These are phyloP conservation scores for Tapirus terrestris DNA, from an alignment of 2,113 vertebrate genomes.

Conservation along the genomic window DNA sequence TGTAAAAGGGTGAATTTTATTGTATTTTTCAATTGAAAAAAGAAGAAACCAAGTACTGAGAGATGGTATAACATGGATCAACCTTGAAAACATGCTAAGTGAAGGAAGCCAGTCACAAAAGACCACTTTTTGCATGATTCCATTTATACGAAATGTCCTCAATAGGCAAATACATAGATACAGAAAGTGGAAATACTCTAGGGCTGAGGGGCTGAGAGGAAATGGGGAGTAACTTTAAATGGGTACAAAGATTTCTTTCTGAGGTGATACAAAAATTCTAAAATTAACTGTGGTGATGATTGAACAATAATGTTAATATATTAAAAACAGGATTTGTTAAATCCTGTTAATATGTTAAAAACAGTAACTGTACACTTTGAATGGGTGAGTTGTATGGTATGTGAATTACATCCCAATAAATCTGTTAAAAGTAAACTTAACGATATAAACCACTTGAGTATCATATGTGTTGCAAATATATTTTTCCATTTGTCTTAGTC, in stretches of 20 bases:
- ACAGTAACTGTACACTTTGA: not conserved
- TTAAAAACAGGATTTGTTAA: not conserved
- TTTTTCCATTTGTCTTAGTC: conserved; percentile 22
- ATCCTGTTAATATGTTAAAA: not conserved
- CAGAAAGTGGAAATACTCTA: not conserved
- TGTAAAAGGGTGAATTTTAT: not conserved
- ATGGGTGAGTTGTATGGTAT: not conserved
- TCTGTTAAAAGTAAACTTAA: conserved; percentile 34
- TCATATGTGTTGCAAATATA: not conserved
- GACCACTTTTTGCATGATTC: not conserved
- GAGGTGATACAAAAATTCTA: not conserved
- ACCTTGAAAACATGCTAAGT: not conserved
- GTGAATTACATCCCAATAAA: not conserved
- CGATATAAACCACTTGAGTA: not conserved
- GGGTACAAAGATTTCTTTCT: not conserved
- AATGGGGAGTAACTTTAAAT: not conserved
- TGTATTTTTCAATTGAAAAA: not conserved
- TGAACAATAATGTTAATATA: not conserved
- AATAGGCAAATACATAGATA: not conserved
- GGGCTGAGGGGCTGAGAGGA: not conserved
- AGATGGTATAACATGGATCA: not conserved
- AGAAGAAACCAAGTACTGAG: not conserved
- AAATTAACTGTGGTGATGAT: not conserved
- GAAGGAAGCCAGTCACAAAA: conserved; percentile 35
- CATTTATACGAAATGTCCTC: not conserved